Base-by-base conservation (phyloP, 1,140 invertebrate genomes). In the Lerema accius region DNA sequence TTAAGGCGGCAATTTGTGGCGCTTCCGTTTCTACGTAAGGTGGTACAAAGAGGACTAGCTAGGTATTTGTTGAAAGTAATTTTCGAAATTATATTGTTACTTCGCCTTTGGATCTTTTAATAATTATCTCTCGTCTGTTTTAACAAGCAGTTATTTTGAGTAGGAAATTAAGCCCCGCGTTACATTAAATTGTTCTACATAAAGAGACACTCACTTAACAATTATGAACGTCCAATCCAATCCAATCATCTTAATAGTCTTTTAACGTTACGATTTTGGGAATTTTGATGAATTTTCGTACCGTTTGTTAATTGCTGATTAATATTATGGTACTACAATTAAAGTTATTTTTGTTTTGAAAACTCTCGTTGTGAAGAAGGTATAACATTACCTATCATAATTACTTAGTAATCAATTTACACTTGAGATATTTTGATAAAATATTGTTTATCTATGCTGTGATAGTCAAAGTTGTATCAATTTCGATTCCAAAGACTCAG, bases 31-130 rank as follows among this genome's bases (percentile, higher is more conserved):
- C 74, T 65, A 78, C 76, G 70, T 68, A 71, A 68, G 60, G 69
- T 58, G 62, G 63, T 78, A 80, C 72, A 81, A 82, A 85, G 81
- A 80, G 82, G 28, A 48, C 59, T 23, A 81, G 76, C 76, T 76
- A 81, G 76, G 72, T 77, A 80, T 86, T 84, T 82, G 66, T 70
- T 68, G 76, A 78, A 85, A 82, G 78, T 82, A 81, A 86, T 88
- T 86, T 85, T 79, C 72, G 69, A 78, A 86, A 86, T 86, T 83
- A 87, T 84, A 80, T 82, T 84, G 79, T 87, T 86, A 86, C 77
- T 83, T 80, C 78, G 79, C 71, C 76, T 83, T 83, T 78, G 75
- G 82, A 88, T 86, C 76, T 78, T 84, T 68, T 82, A 79, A 88
- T 83, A 83, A 88, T 89, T 86, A 89, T 88, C 78, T 86, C 73